phyloP scores from a whole-genome alignment of 2,888 invertebrate genomes.

The Tinea semifulvella region DNA sequence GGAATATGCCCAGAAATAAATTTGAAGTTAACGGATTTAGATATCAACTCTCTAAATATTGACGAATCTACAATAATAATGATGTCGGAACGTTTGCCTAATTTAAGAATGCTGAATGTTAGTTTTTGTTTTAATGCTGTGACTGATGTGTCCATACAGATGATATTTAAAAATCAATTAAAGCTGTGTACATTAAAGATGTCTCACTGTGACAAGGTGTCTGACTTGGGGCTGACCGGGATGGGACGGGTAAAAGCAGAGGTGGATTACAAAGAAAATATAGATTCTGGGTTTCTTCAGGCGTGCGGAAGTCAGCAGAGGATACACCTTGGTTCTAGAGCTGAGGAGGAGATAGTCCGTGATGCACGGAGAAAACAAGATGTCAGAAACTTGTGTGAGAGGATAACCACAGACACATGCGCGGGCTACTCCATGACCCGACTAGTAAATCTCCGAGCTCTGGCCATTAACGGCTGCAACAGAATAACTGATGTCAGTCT shows the following conservation, averaged over 20 bases:
- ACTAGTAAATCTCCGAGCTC: conserved; percentile 59
- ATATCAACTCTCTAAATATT: conserved; percentile 67
- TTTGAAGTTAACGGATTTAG: conserved; percentile 55
- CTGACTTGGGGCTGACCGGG: conserved; percentile 76
- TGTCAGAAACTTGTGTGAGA: conserved; percentile 70
- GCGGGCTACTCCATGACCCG: conserved; percentile 63
- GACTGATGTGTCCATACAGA: conserved; percentile 73
- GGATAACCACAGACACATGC: conserved; percentile 42
- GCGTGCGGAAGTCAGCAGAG: conserved; percentile 31
- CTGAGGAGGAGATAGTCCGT: conserved; percentile 73
- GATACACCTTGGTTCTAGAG: conserved; percentile 71
- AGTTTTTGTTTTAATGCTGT: conserved; percentile 77
- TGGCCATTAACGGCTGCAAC: conserved; percentile 75
- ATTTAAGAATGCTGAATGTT: conserved; percentile 68
- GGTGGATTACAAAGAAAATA: conserved; percentile 30
- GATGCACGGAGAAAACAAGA: conserved; percentile 72
- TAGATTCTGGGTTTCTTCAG: conserved; percentile 36
- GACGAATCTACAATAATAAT: conserved; percentile 69
- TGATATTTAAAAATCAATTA: conserved; percentile 70
- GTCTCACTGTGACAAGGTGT: conserved; percentile 72
- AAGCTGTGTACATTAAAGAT: conserved; percentile 68
- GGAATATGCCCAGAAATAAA: conserved; percentile 67
- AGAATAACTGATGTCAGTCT: conserved; percentile 77
- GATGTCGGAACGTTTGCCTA: conserved; percentile 66
- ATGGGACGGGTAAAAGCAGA: conserved; percentile 60